Percentiles rank a stretch among this genome's conserved stretches.
Evolutionary conservation across 2,888 invertebrate species (phyloP).

Genomic region (Polydesmus complanatus): DNA sequence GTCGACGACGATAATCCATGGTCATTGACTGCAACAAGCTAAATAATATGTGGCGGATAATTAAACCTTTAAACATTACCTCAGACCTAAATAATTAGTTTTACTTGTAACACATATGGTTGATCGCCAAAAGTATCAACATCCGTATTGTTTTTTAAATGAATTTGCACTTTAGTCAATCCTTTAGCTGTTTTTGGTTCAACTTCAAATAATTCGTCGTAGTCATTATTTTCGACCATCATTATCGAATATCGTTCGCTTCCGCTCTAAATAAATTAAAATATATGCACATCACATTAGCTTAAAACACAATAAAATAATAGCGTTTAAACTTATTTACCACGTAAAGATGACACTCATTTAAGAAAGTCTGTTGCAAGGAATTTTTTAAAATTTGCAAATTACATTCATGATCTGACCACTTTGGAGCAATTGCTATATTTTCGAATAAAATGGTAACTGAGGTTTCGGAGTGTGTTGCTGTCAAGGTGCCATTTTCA

Average conservation of each 20-base stretch:
- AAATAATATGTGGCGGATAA: too few species aligned
- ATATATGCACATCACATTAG: not conserved
- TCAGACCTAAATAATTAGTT: too few species aligned
- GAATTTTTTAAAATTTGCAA: conserved; percentile 64
- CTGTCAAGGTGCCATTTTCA: conserved; percentile 53
- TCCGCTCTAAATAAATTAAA: conserved; percentile 35
- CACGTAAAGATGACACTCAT: conserved; percentile 50
- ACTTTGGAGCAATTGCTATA: conserved; percentile 59
- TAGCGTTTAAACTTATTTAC: conserved; percentile 44
- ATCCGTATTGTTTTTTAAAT: too few species aligned
- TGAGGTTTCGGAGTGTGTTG: conserved; percentile 50
- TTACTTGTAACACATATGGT: not conserved
- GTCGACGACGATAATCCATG: conserved; percentile 11
- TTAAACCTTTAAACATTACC: too few species aligned
- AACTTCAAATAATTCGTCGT: conserved; percentile 44
- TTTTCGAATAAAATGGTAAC: conserved; percentile 66
- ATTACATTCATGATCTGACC: conserved; percentile 49
- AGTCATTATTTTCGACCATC: conserved; percentile 45
- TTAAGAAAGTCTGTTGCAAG: conserved; percentile 32
- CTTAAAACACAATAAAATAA: too few species aligned
- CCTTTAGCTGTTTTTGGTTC: conserved; percentile 54
- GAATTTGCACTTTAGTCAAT: too few species aligned
- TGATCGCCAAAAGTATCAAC: too few species aligned
- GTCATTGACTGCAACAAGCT: conserved; percentile 11
- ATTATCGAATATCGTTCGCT: conserved; percentile 55